Evolutionary conservation across 2,888 invertebrate species (phyloP).

Genomic region (Celastrina argiolus): DNA sequence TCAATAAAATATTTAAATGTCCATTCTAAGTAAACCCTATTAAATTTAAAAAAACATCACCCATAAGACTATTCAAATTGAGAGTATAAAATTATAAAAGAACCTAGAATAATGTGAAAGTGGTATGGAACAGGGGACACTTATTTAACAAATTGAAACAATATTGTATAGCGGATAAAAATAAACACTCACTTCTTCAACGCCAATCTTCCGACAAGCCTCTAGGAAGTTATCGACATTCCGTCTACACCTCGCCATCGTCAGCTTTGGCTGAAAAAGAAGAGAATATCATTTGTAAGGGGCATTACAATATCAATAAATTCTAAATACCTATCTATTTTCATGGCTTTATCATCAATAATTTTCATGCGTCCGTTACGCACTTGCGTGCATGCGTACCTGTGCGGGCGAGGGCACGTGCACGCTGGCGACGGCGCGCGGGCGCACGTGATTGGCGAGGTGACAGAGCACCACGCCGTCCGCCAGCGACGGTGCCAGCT

Average conservation of each 20-base stretch:
- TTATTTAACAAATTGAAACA: background rate
- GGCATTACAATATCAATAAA: too few species aligned
- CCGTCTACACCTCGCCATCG: conserved; percentile 95
- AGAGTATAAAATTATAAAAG: too few species aligned
- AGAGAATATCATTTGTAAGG: background rate
- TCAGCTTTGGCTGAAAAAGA: conserved; percentile 89
- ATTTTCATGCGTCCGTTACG: background rate
- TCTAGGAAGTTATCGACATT: conserved; percentile 98
- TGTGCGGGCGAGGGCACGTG: conserved; percentile 96
- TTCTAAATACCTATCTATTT: too few species aligned
- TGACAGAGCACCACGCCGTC: conserved; percentile 97
- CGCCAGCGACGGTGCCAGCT: conserved; percentile 88
- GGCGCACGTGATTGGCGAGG: conserved; percentile 94
- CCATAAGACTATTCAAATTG: too few species aligned
- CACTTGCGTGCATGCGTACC: conserved; percentile 67
- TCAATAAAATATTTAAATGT: too few species aligned
- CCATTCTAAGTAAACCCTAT: too few species aligned
- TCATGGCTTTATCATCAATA: too few species aligned
- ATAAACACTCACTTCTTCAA: conserved; percentile 88
- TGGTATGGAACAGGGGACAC: background rate
- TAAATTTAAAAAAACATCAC: too few species aligned
- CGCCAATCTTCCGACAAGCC: conserved; percentile 95
- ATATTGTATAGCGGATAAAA: background rate
- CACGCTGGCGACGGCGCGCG: conserved; percentile 93
- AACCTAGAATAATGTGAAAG: background rate